Evolutionary conservation across 2,797 vertebrate species (phyloP), one percentile per base, ranked within the genome.

Genomic region (Sebastes itinus): DNA sequence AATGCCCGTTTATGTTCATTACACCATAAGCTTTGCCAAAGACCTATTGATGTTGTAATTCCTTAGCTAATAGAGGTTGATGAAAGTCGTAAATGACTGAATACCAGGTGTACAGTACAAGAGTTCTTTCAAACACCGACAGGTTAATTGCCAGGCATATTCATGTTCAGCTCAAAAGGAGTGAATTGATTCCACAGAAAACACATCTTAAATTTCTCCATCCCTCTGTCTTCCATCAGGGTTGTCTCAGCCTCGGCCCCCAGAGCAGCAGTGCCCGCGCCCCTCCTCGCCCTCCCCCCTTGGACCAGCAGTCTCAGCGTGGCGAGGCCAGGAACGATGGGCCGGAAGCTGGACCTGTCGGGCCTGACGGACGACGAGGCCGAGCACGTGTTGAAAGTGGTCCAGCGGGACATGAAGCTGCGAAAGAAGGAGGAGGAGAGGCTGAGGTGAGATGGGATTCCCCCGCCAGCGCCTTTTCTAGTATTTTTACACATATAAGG

Each of bases 351-450:
- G 92, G 98, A 99, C 92, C 97, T 99, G 89, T 98, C 98, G 1
- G 97, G 96, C 56, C 95, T 99, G 92, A 98, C 97, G 0, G 97
- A 98, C 1, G 95, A 96, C 32, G 98, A 99, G 94, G 98, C 98
- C 0, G 97, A 99, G 71, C 98, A 99, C 6, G 97, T 99, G 72
- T 95, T 99, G 78, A 97, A 97, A 90, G 98, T 99, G 87, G 98
- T 99, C 82, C 97, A 97, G 90, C 93, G 98, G 85, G 98, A 99
- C 93, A 99, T 99, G 96, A 97, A 95, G 82, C 97, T 99, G 55
- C 95, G 98, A 33, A 98, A 98, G 89, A 98, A 97, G 84, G 98
- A 99, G 91, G 97, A 99, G 82, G 97, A 98, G 71, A 96, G 98
- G 65, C 94, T 99, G 56, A 97, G 97, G 98, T 99, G 94, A 95